Evolutionary conservation across 1,140 invertebrate species (phyloP), one percentile per base, ranked within the genome.

Genomic region (Leptopilina boulardi): DNA sequence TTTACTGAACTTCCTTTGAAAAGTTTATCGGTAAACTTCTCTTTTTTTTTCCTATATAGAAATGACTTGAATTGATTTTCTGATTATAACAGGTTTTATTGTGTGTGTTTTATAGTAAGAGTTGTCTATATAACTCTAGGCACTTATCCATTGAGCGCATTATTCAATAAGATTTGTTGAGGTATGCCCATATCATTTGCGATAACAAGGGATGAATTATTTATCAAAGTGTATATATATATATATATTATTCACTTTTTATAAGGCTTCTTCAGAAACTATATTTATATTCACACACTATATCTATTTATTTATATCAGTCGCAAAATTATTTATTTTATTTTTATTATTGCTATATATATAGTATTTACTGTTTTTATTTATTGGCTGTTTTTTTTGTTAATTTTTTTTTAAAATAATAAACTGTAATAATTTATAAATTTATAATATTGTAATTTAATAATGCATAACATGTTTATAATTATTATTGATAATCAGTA

Each of bases 171-270:
- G 23, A 66, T 8, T 66, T 30, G 59, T 66, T 13, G 59, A 15
- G 23, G 23, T 66, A 30, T 15, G 23, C 21, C 59, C 59, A 66
- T 30, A 30, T 66, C 15, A 66, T 66, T 30, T 66, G 23, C 59
- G 23, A 66, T 66, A 66, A 30, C 26, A 66, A n/a, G 59, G 23
- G 26, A 30, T 30, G 59, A 66, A 66, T 66, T 66, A 66, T 66
- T 30, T 30, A 66, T 30, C 51, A 54, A 38, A 38, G 3, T 2
- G n/a, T n/a, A n/a, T n/a, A n/a, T n/a, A n/a, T n/a, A n/a, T n/a
- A n/a, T 26, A 9, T 3, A 23, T 10, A 66, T 15, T 26, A 5
- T 66, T 13, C 4, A 13, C 59, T 66, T 66, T 66, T n/a, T n/a
- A n/a, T 66, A 66, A 15, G 23, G 26, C 23, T 30, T 23, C 23